Base-by-base conservation (phyloP, 1,140 invertebrate species). In the Tetraneura akinire region DNA sequence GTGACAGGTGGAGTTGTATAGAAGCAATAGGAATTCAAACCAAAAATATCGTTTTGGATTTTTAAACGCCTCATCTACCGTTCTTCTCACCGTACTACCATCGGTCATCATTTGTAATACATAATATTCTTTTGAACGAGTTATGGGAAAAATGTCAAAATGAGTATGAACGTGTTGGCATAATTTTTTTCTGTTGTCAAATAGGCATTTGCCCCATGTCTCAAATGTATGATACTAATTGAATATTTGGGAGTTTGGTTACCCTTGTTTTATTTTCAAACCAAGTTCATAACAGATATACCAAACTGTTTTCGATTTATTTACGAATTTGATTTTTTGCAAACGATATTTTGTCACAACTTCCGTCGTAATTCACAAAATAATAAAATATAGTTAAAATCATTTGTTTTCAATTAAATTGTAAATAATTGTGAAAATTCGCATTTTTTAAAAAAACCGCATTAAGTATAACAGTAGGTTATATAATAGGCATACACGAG, bases 101-200 rank as follows among this genome's bases (percentile, higher is more conserved):
- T 21, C 42, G 45, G 9, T 23, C 21, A 14, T 9, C 23, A 16
- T 13, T 10, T 14, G 10, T 45, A 16, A 49, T 73, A 73, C 70
- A 73, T 73, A 73, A 73, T n/a, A n/a, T 73, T 73, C 45, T 51
- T 73, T 51, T 3, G 26, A 21, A 51, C 23, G 70, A 73, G 18
- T 47, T 16, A 18, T 23, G 14, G 68, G 21, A 71, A 49, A n/a
- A n/a, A 8, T 51, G 70, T 51, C 70, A 51, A 18, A 4, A 53
- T 29, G 23, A 45, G 45, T 73, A 53, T 53, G 47, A 47, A 73
- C 47, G 70, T 73, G 70, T 73, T 32, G 49, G 70, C 70, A 73
- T 73, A 73, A 51, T 51, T 73, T 73, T 73, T 73, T 73, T 47
- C 70, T 45, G 70, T 45, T 73, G 70, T 73, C 70, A 73, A 73